A percentile compares a stretch with the other conserved stretches of the same genome.
Evolutionary conservation across 2,797 vertebrate species (phyloP).

Genomic region (Telmatherina bonti): DNA sequence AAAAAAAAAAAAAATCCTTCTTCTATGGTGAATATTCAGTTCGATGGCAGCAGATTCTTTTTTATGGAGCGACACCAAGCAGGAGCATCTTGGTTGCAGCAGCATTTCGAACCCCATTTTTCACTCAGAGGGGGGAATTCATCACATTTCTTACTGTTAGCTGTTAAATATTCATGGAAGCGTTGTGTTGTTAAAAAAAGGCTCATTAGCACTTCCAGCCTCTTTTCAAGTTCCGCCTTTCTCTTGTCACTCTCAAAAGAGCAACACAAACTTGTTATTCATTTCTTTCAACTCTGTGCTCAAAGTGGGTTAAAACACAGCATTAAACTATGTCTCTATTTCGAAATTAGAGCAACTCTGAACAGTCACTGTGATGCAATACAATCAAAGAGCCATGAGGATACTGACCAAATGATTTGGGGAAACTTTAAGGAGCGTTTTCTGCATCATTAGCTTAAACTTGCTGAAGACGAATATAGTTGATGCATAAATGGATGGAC

Average conservation of each 20-base stretch:
- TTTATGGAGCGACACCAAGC: slow-evolving; percentile 2
- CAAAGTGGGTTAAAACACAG: slow-evolving; percentile 32
- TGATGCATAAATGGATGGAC: no score
- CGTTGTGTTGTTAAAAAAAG: slow-evolving; percentile 85
- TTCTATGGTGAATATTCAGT: slow-evolving; percentile 6
- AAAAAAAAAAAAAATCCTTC: neutral
- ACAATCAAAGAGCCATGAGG: neutral
- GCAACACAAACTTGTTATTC: slow-evolving; percentile 68
- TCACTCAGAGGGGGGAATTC: slow-evolving; percentile 61
- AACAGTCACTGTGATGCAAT: neutral
- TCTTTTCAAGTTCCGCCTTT: slow-evolving; percentile 76
- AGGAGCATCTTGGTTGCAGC: slow-evolving; percentile 24
- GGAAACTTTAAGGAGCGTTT: neutral
- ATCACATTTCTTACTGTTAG: slow-evolving; percentile 67
- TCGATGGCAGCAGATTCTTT: slow-evolving; percentile 8
- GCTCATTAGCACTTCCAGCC: slow-evolving; percentile 83
- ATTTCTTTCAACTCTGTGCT: slow-evolving; percentile 35
- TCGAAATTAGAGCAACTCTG: slow-evolving; percentile 17
- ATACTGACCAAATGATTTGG: slow-evolving; percentile 23
- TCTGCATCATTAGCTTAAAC: neutral
- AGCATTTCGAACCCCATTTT: slow-evolving; percentile 40
- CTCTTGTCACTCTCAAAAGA: slow-evolving; percentile 75
- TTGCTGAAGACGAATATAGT: neutral
- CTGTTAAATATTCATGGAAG: slow-evolving; percentile 83
- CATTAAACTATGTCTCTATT: slow-evolving; percentile 11